Evolutionary conservation across 2,797 vertebrate species (phyloP).

Genomic region (Acanthurus tractus): DNA sequence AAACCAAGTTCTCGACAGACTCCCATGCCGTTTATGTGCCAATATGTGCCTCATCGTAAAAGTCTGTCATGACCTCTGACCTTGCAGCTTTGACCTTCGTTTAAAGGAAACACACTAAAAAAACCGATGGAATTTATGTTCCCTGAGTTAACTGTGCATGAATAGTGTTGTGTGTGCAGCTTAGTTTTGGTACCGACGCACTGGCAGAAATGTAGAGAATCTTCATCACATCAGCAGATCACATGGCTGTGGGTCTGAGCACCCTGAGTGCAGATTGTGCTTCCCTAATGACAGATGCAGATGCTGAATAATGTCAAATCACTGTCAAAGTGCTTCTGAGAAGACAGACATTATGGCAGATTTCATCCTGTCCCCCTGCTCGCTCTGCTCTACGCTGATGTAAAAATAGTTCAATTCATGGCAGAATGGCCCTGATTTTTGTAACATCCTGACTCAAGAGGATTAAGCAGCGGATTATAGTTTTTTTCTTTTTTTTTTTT

Average conservation of each 20-base stretch:
- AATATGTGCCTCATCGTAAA: constrained; percentile 44
- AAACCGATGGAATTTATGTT: background rate
- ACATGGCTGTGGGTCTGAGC: constrained; percentile 9
- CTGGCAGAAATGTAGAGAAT: constrained; percentile 3
- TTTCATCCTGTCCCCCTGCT: constrained; percentile 32
- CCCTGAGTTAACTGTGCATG: no score
- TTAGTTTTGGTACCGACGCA: background rate
- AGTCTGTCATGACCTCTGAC: constrained; percentile 46
- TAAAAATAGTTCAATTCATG: constrained; percentile 61
- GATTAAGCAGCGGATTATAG: constrained; percentile 75
- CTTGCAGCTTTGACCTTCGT: background rate
- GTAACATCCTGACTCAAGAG: constrained; percentile 60
- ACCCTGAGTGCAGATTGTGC: constrained; percentile 19
- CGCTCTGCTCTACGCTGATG: constrained; percentile 1
- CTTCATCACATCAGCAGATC: constrained; percentile 12
- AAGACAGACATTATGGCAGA: constrained; percentile 15
- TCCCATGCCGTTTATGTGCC: constrained; percentile 32
- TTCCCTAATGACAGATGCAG: constrained; percentile 14
- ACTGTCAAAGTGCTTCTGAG: constrained; percentile 36
- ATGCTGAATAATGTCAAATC: constrained; percentile 16
- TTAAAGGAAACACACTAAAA: constrained; percentile 18
- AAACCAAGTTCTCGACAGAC: constrained; percentile 55
- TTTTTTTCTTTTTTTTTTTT: constrained; percentile 6
- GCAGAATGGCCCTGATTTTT: constrained; percentile 58
- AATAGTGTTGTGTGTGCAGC: background rate